Evolutionary conservation across 2,888 invertebrate species (phyloP).

Genomic region (Cosmopolites sordidus): DNA sequence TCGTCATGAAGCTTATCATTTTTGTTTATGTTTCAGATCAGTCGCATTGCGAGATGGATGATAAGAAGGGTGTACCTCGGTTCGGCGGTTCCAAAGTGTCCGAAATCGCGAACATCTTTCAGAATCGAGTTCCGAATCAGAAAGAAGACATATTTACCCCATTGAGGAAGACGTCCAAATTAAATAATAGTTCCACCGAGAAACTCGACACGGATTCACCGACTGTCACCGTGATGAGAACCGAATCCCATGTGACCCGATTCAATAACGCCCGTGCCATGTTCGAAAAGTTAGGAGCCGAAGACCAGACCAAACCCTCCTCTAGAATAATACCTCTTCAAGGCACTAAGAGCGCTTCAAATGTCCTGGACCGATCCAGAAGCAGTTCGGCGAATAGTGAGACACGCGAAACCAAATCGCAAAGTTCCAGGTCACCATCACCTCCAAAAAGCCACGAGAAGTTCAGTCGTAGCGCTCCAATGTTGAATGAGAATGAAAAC

Average conservation of each 20-base stretch:
- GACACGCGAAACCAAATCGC: constrained; percentile 40
- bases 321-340: constrained; percentile 42
- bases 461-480: constrained; percentile 53
- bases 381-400: constrained; percentile 65
- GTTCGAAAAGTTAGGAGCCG: constrained; percentile 83
- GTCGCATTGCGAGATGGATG: constrained; percentile 40
- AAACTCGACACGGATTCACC: constrained; percentile 31
- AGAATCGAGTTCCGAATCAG: constrained; percentile 41
- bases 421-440: constrained; percentile 27
- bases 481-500: constrained; percentile 41
- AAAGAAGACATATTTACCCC: constrained; percentile 11
- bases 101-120: constrained; percentile 87
- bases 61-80: constrained; percentile 42
- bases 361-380: constrained; percentile 56
- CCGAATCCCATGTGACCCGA: constrained; percentile 79
- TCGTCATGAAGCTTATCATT: no score
- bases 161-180: constrained; percentile 13
- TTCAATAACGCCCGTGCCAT: constrained; percentile 89
- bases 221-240: constrained; percentile 69
- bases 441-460: constrained; percentile 39
- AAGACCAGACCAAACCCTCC: constrained; percentile 49
- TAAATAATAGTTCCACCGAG: constrained; percentile 12
- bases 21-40: not conserved
- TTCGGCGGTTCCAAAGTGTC: constrained; percentile 75
- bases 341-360: constrained; percentile 48